Conservation (phyloP, 2,113 vertebrate genomes). For the Nannobrachium achirus region DNA sequence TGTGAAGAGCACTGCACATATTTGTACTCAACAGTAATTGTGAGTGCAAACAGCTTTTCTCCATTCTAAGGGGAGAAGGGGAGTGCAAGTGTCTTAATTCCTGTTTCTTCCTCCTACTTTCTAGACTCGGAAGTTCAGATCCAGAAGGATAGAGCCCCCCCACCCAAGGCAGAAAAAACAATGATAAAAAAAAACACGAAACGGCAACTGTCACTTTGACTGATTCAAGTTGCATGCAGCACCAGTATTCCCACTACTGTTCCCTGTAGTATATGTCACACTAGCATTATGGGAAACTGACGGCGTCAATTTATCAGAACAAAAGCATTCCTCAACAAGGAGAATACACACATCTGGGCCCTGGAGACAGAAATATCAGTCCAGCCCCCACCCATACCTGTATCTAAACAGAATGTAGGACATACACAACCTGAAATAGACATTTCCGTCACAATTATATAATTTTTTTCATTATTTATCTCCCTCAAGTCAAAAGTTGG, state of each 20-base stretch:
- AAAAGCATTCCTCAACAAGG: constrained; percentile 76
- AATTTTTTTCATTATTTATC: constrained; percentile 66
- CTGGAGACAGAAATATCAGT: constrained; percentile 73
- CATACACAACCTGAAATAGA: constrained; percentile 78
- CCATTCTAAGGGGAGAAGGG: constrained; percentile 69
- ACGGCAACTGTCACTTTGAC: constrained; percentile 73
- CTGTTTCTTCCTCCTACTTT: constrained; percentile 72
- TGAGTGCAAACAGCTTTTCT: constrained; percentile 72
- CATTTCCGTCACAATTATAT: constrained; percentile 74
- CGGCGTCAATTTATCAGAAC: constrained; percentile 82
- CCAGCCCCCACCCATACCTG: constrained; percentile 78
- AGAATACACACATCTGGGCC: constrained; percentile 69
- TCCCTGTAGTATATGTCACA: constrained; percentile 73
- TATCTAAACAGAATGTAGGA: constrained; percentile 79
- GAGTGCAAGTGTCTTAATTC: constrained; percentile 77
- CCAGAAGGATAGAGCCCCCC: constrained; percentile 66
- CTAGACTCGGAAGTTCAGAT: constrained; percentile 73
- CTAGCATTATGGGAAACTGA: constrained; percentile 78
- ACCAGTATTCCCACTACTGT: constrained; percentile 69
- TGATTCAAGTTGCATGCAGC: constrained; percentile 70
- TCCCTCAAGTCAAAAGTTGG: constrained; percentile 73
- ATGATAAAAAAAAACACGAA: constrained; percentile 26
- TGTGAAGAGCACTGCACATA: constrained; percentile 54
- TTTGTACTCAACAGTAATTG: constrained; percentile 73
- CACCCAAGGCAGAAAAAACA: constrained; percentile 46